Evolutionary conservation across 2,888 invertebrate genomes (phyloP).

Genomic region (Habrosyne pyritoides): DNA sequence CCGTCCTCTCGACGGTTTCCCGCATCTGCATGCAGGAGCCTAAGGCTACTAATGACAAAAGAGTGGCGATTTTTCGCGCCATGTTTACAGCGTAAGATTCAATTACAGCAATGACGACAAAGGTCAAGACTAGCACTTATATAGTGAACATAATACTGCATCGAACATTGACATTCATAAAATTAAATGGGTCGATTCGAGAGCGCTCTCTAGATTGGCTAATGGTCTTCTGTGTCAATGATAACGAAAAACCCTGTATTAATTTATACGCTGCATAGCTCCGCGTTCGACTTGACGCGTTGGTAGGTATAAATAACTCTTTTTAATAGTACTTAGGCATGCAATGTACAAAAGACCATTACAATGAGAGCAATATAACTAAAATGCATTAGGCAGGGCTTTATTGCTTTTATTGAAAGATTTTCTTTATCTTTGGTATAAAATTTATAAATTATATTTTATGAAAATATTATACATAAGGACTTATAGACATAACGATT

Average conservation of each 20-base stretch:
- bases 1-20: slow-evolving; percentile 79
- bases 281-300: slow-evolving; percentile 48
- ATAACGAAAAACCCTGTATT: slow-evolving; percentile 78
- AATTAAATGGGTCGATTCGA: slow-evolving; percentile 65
- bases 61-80: slow-evolving; percentile 55
- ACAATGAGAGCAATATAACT: neutral
- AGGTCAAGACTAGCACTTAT: slow-evolving; percentile 73
- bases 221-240: slow-evolving; percentile 81
- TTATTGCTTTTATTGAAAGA: neutral
- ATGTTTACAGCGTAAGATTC: slow-evolving; percentile 57
- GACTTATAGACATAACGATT: neutral
- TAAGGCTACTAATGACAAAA: slow-evolving; percentile 49
- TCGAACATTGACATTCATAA: slow-evolving; percentile 71
- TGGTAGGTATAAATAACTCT: slow-evolving; percentile 11
- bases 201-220: slow-evolving; percentile 75
- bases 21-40: slow-evolving; percentile 71
- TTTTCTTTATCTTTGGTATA: neutral
- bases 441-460: neutral
- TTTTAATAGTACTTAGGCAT: neutral
- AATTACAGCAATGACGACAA: slow-evolving; percentile 64
- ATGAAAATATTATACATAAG: neutral
- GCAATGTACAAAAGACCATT: neutral
- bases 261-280: slow-evolving; percentile 73
- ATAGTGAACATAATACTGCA: slow-evolving; percentile 71
- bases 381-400: neutral